Conservation (phyloP, 2,797 vertebrate genomes). For the Gallirallus australis region DNA sequence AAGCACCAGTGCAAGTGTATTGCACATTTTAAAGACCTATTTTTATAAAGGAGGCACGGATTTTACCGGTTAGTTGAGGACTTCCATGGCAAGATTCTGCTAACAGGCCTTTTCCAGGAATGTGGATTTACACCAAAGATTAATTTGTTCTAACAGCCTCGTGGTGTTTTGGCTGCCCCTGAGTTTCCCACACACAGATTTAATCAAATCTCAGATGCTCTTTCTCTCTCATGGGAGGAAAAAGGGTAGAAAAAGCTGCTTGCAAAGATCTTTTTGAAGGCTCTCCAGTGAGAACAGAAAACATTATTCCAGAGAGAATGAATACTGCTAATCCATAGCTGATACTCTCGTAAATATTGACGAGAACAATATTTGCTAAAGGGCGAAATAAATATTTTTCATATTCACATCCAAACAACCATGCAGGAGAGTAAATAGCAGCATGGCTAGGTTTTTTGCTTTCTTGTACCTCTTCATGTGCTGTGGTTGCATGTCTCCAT, state of each 20-base stretch:
- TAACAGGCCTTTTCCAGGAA: not conserved
- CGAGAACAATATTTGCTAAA: not conserved
- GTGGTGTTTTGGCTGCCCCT: not conserved
- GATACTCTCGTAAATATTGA: conserved; percentile 32
- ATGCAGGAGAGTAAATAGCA: not conserved
- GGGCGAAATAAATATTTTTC: conserved; percentile 14
- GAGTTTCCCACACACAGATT: not conserved
- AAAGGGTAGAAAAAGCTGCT: not conserved
- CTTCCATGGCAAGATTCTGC: not conserved
- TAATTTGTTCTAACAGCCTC: not conserved
- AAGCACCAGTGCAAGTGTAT: not conserved
- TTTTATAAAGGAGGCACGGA: not conserved
- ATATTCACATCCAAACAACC: conserved; percentile 24
- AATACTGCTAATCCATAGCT: conserved; percentile 31
- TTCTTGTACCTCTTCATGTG: not conserved
- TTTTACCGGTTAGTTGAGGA: not conserved
- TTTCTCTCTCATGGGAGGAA: not conserved
- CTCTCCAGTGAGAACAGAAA: conserved; percentile 41
- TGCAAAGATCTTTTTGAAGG: conserved; percentile 25
- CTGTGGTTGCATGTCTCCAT: not conserved
- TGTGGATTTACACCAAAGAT: not conserved
- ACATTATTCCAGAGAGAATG: conserved; percentile 10
- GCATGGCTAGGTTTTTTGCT: not conserved
- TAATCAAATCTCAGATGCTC: not conserved
- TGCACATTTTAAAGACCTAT: not conserved